Conservation (phyloP, 2,797 vertebrate species). For the Emydoidea blandingii region DNA sequence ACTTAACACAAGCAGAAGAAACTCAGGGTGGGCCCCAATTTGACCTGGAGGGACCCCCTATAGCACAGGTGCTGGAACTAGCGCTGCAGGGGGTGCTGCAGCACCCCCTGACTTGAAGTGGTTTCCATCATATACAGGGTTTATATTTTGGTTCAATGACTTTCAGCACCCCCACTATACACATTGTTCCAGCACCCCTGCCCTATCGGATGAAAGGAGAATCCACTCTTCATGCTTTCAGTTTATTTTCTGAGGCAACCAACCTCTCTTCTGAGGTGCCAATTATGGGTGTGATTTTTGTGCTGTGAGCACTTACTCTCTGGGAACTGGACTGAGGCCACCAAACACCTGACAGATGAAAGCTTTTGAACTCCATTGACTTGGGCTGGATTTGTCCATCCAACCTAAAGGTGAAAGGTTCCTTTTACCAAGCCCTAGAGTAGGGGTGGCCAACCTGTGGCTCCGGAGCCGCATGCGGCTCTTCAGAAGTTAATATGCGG, state of each 20-base stretch:
- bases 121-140: too few species aligned
- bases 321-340: not conserved
- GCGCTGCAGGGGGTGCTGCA: too few species aligned
- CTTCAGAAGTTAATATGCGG: too few species aligned
- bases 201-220: not conserved
- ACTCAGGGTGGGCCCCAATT: not conserved
- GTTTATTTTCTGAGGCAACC: not conserved
- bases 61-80: too few species aligned
- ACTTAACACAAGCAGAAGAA: rapidly evolving
- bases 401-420: not conserved
- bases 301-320: not conserved
- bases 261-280: not conserved
- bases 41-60: not conserved
- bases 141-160: too few species aligned
- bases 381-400: not conserved
- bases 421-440: not conserved
- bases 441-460: too few species aligned
- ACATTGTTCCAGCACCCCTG: not conserved
- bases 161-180: too few species aligned
- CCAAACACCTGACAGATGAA: not conserved
- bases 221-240: not conserved
- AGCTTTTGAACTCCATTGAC: not conserved
- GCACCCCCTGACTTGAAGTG: too few species aligned
- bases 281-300: not conserved
- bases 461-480: too few species aligned